Conservation (phyloP, 2,888 invertebrate species). For the Parnassius glacialis region DNA sequence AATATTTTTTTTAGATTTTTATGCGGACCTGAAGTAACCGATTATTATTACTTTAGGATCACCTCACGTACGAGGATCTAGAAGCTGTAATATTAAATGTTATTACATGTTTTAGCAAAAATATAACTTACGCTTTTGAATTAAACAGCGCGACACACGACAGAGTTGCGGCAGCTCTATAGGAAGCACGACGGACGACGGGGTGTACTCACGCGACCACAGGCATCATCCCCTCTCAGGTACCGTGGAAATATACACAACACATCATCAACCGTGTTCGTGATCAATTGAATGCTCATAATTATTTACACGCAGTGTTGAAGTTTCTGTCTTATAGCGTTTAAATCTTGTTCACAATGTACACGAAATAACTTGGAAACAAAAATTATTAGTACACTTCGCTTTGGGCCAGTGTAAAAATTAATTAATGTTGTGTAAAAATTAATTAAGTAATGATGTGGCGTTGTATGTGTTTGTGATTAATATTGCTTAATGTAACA, state of each 20-base stretch:
- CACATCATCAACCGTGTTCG: not conserved
- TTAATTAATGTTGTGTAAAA: not conserved
- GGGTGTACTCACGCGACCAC: constrained; percentile 64
- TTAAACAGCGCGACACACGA: constrained; percentile 59
- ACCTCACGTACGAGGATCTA: too few species aligned
- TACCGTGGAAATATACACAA: constrained; percentile 33
- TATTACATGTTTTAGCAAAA: too few species aligned
- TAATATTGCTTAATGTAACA: constrained; percentile 25
- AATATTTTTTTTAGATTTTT: too few species aligned
- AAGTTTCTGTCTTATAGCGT: constrained; percentile 4
- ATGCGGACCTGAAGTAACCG: too few species aligned
- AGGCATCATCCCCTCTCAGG: constrained; percentile 67
- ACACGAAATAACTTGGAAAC: not conserved
- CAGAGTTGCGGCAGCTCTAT: constrained; percentile 74
- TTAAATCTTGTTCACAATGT: constrained; percentile 14
- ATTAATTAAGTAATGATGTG: constrained; percentile 8
- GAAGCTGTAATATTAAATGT: too few species aligned
- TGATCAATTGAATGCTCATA: not conserved
- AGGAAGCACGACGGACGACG: constrained; percentile 69
- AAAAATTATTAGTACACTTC: not conserved
- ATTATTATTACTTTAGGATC: too few species aligned
- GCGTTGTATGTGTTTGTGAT: constrained; percentile 17
- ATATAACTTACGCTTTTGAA: not conserved
- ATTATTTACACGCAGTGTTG: constrained; percentile 19
- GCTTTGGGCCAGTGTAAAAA: too few species aligned